phyloP scores from a whole-genome alignment of 1,140 invertebrate species.

The Tetragonula clypearis region DNA sequence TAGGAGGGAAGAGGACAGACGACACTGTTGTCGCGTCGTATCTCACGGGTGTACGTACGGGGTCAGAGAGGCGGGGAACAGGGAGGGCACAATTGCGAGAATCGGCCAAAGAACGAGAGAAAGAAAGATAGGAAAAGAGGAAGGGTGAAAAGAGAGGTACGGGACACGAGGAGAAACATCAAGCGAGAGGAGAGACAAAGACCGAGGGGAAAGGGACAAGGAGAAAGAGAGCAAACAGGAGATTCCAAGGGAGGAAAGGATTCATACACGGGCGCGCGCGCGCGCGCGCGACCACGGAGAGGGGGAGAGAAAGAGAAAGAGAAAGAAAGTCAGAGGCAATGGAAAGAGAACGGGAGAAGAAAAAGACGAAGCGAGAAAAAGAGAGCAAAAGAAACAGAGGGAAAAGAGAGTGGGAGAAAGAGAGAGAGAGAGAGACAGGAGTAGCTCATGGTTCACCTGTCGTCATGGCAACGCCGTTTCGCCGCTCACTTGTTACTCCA shows the following conservation, averaged over 20 bases:
- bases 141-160: constrained; percentile 32
- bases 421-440: constrained; percentile 32
- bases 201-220: constrained; percentile 2
- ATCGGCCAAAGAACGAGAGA: constrained; percentile 29
- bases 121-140: constrained; percentile 21
- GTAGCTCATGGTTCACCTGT: constrained; percentile 79
- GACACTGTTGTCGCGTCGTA: constrained; percentile 56
- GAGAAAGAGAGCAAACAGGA: constrained; percentile 8
- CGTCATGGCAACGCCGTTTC: constrained; percentile 81
- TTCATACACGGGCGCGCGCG: constrained; percentile 10
- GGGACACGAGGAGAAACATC: neutral
- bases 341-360: constrained; percentile 21
- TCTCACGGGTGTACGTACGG: constrained; percentile 54
- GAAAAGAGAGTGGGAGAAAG: constrained; percentile 24
- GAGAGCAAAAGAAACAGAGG: neutral
- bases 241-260: constrained; percentile 33
- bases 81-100: constrained; percentile 48
- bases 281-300: neutral
- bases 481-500: constrained; percentile 81
- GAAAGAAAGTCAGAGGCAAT: constrained; percentile 5
- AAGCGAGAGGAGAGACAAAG: constrained; percentile 22
- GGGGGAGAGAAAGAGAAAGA: neutral
- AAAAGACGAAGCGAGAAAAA: neutral
- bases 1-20: constrained; percentile 29
- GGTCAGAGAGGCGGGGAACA: constrained; percentile 43